A percentile compares a stretch with the other conserved stretches of the same genome.
These are phyloP conservation scores for Vulpes lagopus DNA, from an alignment of 2,113 vertebrate species.

Conservation along the genomic window DNA sequence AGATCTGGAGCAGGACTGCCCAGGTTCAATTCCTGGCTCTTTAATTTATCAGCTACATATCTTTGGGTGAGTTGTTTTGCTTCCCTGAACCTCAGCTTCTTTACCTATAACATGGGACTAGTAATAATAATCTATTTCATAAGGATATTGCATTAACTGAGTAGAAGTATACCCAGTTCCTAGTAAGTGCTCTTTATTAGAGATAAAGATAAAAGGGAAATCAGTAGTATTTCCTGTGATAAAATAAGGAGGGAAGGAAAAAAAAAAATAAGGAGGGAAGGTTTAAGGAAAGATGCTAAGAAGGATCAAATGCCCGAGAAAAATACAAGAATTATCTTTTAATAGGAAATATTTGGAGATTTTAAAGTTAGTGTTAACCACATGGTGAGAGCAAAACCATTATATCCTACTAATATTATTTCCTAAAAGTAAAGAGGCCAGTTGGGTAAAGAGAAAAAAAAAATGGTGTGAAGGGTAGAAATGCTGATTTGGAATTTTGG, in stretches of 20 bases:
- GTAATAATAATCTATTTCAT: neutral
- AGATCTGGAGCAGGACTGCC: neutral
- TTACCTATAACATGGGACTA: neutral
- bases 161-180: neutral
- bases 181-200: neutral
- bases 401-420: neutral
- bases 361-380: neutral
- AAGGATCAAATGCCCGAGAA: constrained; percentile 1
- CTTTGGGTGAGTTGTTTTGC: neutral
- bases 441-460: neutral
- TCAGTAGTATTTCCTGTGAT: neutral
- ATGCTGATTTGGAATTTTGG: constrained; percentile 21
- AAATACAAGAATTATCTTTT: neutral
- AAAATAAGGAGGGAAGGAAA: constrained; percentile 7
- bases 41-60: neutral
- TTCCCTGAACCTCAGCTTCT: neutral
- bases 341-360: neutral
- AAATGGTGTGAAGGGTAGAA: neutral
- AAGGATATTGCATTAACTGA: neutral
- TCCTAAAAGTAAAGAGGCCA: neutral
- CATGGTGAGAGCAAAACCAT: neutral
- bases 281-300: neutral
- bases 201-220: neutral
- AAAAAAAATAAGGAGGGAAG: constrained; percentile 11
- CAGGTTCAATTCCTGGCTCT: neutral